Evolutionary conservation across 92 coral and sea anemone genomes (phyloP), one percentile per base, ranked within the genome.

Genomic region (Montipora capitata): DNA sequence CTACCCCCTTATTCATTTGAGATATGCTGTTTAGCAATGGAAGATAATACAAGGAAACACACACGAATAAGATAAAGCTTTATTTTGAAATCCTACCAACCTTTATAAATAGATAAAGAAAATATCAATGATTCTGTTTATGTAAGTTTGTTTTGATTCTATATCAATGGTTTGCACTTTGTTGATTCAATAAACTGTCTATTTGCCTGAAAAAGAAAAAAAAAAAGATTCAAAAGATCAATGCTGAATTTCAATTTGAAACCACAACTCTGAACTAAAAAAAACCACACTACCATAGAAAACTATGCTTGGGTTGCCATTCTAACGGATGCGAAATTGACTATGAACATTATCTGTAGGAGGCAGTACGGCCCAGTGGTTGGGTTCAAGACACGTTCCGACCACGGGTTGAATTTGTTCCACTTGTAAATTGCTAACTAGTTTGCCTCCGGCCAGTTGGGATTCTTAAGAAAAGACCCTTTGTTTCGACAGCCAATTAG

Each of bases 171-270:
- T 27, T 49, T 0, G 40, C 11, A 17, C 56, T 43, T 58, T 83
- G 87, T 44, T 83, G 72, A 59, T 42, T 83, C 40, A 83, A 72
- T 17, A 83, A 11, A 44, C 18, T 72, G 78, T 83, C 87, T 5
- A 83, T 83, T 72, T 83, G 72, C 49, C 87, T 83, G 79, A 3
- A 42, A 72, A 40, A 48, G 10, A 48, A 48, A 10, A 48, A 51
- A 45, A 10, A 48, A 51, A 56, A 41, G 42, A 51, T 14, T 51
- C 61, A 39, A 68, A 35, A 18, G 2, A 10, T 42, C 10, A 12
- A 40, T 2, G 0, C 72, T 48, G 52, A 27, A 27, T 27, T 27
- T 27, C 35, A 27, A 27, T 27, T 27, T 27, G 35, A 27, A 27
- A 27, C 35, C 2, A 27, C 35, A 27, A 27, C 35, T 27, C 35